Evolutionary conservation across 2,797 vertebrate species (phyloP).

Genomic region (Mormyrops attenuatus): DNA sequence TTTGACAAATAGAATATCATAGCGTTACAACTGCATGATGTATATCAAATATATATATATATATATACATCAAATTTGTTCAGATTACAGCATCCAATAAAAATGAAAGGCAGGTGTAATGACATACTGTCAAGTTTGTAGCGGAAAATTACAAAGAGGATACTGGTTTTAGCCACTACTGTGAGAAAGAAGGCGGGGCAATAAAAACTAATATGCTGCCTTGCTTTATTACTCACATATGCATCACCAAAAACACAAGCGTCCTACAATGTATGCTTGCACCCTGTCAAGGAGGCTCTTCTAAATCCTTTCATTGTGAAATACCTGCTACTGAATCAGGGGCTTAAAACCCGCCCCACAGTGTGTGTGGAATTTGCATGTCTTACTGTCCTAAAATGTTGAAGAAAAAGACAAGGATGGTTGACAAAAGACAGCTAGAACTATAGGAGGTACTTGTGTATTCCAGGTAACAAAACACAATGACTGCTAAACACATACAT

Average conservation of each 20-base stretch:
- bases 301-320: neutral
- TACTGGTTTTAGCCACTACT: neutral
- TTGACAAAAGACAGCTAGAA: neutral
- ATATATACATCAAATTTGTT: no score
- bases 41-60: neutral
- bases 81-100: neutral
- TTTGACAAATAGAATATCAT: neutral
- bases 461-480: neutral
- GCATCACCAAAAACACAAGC: neutral
- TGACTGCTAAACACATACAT: neutral
- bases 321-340: neutral
- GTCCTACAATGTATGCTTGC: neutral
- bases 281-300: neutral
- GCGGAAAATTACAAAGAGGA: neutral
- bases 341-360: neutral
- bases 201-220: neutral
- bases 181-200: neutral
- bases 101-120: neutral
- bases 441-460: neutral
- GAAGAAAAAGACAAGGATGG: neutral
- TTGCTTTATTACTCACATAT: neutral
- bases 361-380: neutral
- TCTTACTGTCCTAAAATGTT: neutral
- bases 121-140: neutral
- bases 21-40: neutral